These are phyloP conservation scores for Cordilura impudica DNA, from an alignment of 2,888 invertebrate genomes.

Conservation along the genomic window DNA sequence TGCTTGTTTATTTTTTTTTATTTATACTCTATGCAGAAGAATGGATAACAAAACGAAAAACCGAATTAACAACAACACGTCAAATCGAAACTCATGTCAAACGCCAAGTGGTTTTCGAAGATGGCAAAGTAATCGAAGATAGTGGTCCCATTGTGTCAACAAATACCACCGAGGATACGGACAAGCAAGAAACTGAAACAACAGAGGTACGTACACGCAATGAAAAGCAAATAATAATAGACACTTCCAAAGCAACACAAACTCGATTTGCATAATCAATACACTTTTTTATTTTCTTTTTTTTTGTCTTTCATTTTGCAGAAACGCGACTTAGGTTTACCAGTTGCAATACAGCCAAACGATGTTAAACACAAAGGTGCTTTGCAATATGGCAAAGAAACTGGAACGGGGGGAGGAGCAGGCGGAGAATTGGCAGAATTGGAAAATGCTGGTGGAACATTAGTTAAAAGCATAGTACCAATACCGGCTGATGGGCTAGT, in stretches of 20 bases:
- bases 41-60: conserved; percentile 94
- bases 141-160: conserved; percentile 94
- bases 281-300: background rate
- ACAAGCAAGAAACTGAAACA: conserved; percentile 92
- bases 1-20: background rate
- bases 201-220: conserved; percentile 84
- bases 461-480: conserved; percentile 79
- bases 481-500: conserved; percentile 86
- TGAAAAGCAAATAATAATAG: background rate
- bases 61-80: conserved; percentile 91
- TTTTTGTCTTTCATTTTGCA: conserved; percentile 50
- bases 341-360: conserved; percentile 64
- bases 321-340: conserved; percentile 75
- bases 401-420: conserved; percentile 40
- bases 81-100: conserved; percentile 95
- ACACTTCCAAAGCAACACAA: background rate
- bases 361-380: conserved; percentile 60
- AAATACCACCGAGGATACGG: conserved; percentile 93
- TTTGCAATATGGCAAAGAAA: conserved; percentile 55
- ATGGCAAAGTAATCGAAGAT: conserved; percentile 93
- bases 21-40: conserved; percentile 83
- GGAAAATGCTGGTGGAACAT: conserved; percentile 68
- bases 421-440: conserved; percentile 56
- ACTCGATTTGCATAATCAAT: conserved; percentile 44
- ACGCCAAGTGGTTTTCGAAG: conserved; percentile 91